phyloP scores from a whole-genome alignment of 2,113 vertebrate species.

The Tetrao urogallus region DNA sequence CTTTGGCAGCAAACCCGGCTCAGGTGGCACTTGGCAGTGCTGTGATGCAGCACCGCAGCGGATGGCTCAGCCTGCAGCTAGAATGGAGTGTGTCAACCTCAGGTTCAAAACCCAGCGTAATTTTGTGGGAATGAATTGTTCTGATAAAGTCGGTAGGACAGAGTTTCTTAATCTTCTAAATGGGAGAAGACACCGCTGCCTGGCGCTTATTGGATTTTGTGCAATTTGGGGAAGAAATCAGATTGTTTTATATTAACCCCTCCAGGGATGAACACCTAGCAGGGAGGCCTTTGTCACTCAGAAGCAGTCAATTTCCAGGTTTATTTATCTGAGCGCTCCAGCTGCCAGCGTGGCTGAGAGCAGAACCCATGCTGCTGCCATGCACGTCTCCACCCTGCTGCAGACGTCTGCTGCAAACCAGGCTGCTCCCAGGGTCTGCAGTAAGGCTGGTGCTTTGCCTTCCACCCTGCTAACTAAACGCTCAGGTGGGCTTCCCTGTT shows the following conservation, averaged over 20 bases:
- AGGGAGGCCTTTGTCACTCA: neutral
- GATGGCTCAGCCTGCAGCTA: neutral
- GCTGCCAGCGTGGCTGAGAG: neutral
- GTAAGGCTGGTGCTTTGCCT: too few species aligned
- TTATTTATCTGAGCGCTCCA: conserved; percentile 24
- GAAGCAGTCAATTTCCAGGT: conserved; percentile 20
- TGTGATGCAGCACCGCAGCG: neutral
- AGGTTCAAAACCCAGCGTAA: conserved; percentile 14
- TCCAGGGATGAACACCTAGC: neutral
- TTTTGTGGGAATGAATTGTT: conserved; percentile 36
- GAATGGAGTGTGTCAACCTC: neutral
- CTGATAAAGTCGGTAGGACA: neutral
- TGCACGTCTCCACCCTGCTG: neutral
- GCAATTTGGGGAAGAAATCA: conserved; percentile 44
- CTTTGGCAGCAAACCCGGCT: neutral
- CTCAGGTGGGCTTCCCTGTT: too few species aligned
- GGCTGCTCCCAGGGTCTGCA: too few species aligned
- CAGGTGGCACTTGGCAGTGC: neutral
- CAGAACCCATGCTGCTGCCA: neutral
- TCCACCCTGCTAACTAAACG: too few species aligned
- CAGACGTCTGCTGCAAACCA: too few species aligned
- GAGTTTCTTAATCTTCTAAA: conserved; percentile 47
- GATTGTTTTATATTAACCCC: conserved; percentile 52
- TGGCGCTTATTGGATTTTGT: conserved; percentile 2
- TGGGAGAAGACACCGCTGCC: neutral